A percentile compares a stretch with the other conserved stretches of the same genome.
Conservation (phyloP, 2,113 vertebrate genomes). For the Delphinus delphis region DNA sequence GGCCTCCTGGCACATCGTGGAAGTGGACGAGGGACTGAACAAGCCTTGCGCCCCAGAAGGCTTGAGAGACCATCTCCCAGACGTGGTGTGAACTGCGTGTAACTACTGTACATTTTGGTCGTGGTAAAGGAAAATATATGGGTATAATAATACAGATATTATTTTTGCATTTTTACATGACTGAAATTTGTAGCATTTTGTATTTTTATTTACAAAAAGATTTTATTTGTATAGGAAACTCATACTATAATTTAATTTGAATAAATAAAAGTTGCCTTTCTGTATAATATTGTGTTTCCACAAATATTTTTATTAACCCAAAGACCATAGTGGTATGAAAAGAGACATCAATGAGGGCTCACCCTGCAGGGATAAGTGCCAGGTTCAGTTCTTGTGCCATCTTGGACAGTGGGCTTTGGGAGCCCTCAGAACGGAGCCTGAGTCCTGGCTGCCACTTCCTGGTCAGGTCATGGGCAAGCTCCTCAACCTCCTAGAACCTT, state of each 20-base stretch:
- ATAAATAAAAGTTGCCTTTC: constrained; percentile 79
- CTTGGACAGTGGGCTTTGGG: rapidly evolving
- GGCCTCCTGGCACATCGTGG: rapidly evolving
- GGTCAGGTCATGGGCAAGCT: not conserved
- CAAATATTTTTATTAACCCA: not conserved
- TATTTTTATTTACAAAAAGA: constrained; percentile 79
- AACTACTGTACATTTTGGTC: constrained; percentile 54
- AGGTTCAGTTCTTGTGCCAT: rapidly evolving
- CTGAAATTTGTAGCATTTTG: constrained; percentile 74
- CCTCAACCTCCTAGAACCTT: not conserved
- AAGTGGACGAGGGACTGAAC: rapidly evolving
- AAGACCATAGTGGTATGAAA: not conserved
- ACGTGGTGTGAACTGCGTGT: not conserved
- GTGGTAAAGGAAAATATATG: constrained; percentile 61
- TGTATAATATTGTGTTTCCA: not conserved
- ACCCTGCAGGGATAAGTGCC: rapidly evolving
- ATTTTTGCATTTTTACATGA: constrained; percentile 78
- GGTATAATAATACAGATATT: constrained; percentile 73
- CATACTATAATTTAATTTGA: constrained; percentile 73
- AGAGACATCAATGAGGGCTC: not conserved
- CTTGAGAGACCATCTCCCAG: not conserved
- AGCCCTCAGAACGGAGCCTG: not conserved
- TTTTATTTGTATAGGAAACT: constrained; percentile 79
- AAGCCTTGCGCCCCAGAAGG: not conserved
- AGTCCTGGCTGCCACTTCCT: rapidly evolving